A percentile compares a stretch with the other conserved stretches of the same genome.
phyloP scores from a whole-genome alignment of 2,113 vertebrate species.

The Chinchilla lanigera region DNA sequence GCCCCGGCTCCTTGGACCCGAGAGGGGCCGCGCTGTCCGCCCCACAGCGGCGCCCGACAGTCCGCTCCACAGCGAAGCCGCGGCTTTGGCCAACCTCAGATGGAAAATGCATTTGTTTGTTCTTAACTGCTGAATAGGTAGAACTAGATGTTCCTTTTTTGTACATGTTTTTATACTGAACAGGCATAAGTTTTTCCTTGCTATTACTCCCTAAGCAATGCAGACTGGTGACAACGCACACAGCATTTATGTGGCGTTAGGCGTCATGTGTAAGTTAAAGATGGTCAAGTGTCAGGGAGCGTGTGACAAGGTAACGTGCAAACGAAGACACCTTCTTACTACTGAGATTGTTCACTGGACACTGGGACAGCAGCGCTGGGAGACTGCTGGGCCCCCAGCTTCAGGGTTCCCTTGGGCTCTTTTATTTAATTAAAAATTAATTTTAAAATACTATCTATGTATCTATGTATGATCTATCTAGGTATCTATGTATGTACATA shows the following conservation, averaged over 20 bases:
- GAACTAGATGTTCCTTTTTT: background rate
- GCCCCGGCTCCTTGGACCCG: background rate
- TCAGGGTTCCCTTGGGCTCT: background rate
- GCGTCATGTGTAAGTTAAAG: background rate
- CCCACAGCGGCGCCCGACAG: fast-evolving
- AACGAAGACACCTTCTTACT: no score
- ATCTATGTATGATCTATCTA: no score
- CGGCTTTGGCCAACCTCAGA: background rate
- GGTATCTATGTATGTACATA: no score
- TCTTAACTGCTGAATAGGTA: background rate
- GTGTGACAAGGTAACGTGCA: background rate
- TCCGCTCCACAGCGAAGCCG: background rate
- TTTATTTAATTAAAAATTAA: background rate
- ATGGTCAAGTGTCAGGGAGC: no score
- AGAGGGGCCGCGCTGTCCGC: fast-evolving
- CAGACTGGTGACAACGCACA: no score
- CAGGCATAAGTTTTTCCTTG: background rate
- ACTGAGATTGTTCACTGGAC: no score
- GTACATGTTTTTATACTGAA: background rate
- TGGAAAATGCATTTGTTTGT: background rate
- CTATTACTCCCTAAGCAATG: background rate
- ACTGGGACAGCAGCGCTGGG: background rate
- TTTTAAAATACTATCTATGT: background rate
- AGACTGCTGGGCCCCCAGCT: background rate
- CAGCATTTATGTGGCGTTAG: no score